phyloP scores from a whole-genome alignment of 2,888 invertebrate genomes.

The Timema cristinae region DNA sequence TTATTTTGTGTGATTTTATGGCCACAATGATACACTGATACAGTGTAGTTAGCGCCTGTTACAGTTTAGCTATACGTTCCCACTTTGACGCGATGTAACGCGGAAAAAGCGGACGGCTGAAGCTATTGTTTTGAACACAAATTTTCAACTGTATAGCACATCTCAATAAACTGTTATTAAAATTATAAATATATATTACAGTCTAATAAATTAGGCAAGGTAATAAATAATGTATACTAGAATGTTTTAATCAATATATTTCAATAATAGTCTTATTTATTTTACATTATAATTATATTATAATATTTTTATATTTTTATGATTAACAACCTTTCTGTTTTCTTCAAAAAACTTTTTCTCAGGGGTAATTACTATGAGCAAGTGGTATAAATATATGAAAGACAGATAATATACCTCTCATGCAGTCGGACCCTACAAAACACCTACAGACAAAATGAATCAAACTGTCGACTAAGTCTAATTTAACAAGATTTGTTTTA shows the following conservation, averaged over 20 bases:
- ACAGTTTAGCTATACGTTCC: no score
- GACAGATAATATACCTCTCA: slow-evolving; percentile 23
- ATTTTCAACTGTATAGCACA: no score
- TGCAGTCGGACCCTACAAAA: slow-evolving; percentile 21
- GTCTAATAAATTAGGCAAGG: slow-evolving; percentile 6
- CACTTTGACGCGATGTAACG: no score
- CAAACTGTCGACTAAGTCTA: background rate
- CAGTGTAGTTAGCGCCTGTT: no score
- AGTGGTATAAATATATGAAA: slow-evolving; percentile 27
- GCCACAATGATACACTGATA: no score
- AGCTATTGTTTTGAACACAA: no score
- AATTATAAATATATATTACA: slow-evolving; percentile 28
- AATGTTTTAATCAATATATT: slow-evolving; percentile 30
- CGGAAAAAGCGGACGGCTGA: no score
- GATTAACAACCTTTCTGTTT: slow-evolving; percentile 30
- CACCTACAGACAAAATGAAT: slow-evolving; percentile 7
- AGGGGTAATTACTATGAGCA: slow-evolving; percentile 29
- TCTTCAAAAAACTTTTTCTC: slow-evolving; percentile 19
- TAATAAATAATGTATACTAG: slow-evolving; percentile 14
- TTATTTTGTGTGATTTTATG: no score
- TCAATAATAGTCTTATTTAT: slow-evolving; percentile 30
- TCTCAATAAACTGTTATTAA: slow-evolving; percentile 28
- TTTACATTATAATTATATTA: slow-evolving; percentile 32
- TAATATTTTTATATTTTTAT: slow-evolving; percentile 30
- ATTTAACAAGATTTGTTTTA: background rate